phyloP scores from a whole-genome alignment of 1,140 invertebrate genomes.

The Scaptomyza pallida region DNA sequence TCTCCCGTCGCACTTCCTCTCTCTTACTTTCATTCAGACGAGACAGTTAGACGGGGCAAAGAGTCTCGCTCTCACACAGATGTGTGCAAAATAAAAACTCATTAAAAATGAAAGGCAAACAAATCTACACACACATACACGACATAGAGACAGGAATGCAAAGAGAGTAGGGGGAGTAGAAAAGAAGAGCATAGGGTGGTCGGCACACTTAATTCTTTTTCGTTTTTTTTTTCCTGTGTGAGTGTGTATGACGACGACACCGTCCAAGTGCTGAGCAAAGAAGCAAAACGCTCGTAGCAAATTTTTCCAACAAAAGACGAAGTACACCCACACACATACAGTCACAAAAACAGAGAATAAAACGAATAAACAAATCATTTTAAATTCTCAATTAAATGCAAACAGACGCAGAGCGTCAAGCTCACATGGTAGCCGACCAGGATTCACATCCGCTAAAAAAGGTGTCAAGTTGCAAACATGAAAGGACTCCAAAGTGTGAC shows the following conservation, averaged over 20 bases:
- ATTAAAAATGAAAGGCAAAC: conserved; percentile 76
- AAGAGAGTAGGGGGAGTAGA: neutral
- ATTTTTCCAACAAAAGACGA: conserved; percentile 72
- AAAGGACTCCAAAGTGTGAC: conserved; percentile 61
- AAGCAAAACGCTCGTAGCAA: conserved; percentile 64
- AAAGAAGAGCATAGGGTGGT: neutral
- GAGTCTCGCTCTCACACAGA: conserved; percentile 38
- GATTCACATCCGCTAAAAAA: conserved; percentile 40
- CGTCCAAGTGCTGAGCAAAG: conserved; percentile 68
- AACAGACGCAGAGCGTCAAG: conserved; percentile 42
- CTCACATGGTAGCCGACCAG: conserved; percentile 7
- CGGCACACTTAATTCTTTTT: conserved; percentile 16
- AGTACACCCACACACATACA: too few relatives aligned
- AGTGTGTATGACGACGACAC: conserved; percentile 34
- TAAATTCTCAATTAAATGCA: conserved; percentile 81
- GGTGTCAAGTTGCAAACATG: conserved; percentile 75
- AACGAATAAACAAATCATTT: conserved; percentile 76
- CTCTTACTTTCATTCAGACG: neutral
- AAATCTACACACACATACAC: conserved; percentile 21
- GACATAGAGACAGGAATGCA: neutral
- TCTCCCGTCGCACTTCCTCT: conserved; percentile 8
- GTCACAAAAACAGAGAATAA: conserved; percentile 27
- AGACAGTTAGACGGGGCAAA: conserved; percentile 55
- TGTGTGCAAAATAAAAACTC: conserved; percentile 77
- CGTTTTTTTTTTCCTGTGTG: too few relatives aligned